A percentile compares a stretch with the other conserved stretches of the same genome.
Evolutionary conservation across 2,113 vertebrate genomes (phyloP).

Genomic region (Stomatorhinus ivindoensis): DNA sequence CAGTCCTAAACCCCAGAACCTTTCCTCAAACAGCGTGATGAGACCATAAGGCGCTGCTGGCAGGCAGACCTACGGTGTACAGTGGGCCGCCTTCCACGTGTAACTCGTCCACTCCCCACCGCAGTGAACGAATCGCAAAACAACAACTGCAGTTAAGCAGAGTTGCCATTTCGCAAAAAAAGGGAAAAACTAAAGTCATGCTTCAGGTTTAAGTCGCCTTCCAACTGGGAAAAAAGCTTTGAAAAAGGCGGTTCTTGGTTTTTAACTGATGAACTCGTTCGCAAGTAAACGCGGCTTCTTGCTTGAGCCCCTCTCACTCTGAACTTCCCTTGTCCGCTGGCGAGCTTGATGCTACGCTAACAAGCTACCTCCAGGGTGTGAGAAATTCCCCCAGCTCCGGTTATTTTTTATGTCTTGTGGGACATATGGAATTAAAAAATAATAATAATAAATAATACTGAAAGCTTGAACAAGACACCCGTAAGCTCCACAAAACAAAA

Average conservation of each 20-base stretch:
- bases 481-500: not conserved
- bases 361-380: not conserved
- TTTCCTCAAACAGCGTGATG: not conserved
- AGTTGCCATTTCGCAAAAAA: not conserved
- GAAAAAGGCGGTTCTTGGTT: not conserved
- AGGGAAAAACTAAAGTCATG: not conserved
- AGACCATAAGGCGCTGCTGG: not conserved
- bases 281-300: not conserved
- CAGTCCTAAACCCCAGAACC: not conserved
- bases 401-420: slow-evolving; percentile 10
- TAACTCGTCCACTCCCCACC: not conserved
- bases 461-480: not conserved
- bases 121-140: not conserved
- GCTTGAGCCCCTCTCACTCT: not conserved
- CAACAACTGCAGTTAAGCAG: not conserved
- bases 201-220: not conserved
- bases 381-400: not conserved
- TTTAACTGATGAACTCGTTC: not conserved
- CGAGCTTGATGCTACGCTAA: not conserved
- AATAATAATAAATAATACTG: not conserved
- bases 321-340: not conserved
- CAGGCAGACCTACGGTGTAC: not conserved
- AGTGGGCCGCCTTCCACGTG: fast-evolving
- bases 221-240: not conserved
- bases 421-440: not conserved